phyloP scores from a whole-genome alignment of 2,888 invertebrate genomes.

The Orthosia cruda region DNA sequence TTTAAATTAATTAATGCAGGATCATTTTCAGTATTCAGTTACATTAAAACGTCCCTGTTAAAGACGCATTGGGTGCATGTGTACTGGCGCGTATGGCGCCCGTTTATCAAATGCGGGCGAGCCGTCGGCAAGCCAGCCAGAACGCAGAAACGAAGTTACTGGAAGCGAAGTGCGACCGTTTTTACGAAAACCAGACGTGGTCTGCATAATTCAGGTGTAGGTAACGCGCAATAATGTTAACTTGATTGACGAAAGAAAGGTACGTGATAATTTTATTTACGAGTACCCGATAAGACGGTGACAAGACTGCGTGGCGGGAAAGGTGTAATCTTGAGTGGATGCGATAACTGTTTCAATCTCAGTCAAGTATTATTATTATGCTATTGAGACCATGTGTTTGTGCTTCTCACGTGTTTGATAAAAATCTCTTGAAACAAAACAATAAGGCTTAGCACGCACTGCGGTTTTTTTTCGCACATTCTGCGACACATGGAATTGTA shows the following conservation, averaged over 20 bases:
- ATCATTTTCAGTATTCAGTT: constrained; percentile 17
- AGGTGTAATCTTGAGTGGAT: constrained; percentile 52
- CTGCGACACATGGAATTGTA: too few species aligned
- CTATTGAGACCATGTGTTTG: constrained; percentile 19
- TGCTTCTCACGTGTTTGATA: constrained; percentile 24
- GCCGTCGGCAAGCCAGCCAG: constrained; percentile 47
- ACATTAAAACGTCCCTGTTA: constrained; percentile 22
- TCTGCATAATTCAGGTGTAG: constrained; percentile 57
- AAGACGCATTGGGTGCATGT: constrained; percentile 58
- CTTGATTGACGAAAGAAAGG: constrained; percentile 64
- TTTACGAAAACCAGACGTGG: constrained; percentile 55
- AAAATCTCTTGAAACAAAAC: constrained; percentile 10
- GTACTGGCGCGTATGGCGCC: constrained; percentile 62
- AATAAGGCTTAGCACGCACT: not conserved
- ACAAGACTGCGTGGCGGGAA: constrained; percentile 63
- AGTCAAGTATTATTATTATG: constrained; percentile 31
- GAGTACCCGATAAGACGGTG: constrained; percentile 47
- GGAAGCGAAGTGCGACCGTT: constrained; percentile 55
- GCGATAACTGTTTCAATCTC: constrained; percentile 49
- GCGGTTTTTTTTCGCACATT: too few species aligned
- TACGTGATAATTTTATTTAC: constrained; percentile 65
- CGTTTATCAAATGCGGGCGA: constrained; percentile 72
- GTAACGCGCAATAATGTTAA: constrained; percentile 58
- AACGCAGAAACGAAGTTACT: constrained; percentile 59
- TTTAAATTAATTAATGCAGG: not conserved